phyloP scores from a whole-genome alignment of 2,113 vertebrate genomes.

The Notechis scutatus region DNA sequence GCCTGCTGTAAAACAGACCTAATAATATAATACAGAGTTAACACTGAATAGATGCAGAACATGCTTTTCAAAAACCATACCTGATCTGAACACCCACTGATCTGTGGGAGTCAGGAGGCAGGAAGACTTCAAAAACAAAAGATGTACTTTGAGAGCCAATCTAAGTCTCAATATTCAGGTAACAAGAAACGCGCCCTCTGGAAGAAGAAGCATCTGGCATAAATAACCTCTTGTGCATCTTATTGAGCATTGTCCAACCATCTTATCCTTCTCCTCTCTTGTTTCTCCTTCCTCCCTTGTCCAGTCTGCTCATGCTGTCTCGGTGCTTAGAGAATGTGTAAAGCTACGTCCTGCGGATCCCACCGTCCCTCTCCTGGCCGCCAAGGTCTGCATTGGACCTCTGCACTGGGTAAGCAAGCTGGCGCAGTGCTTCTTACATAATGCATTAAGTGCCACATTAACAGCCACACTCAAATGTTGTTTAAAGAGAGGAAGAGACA shows the following conservation, averaged over 20 bases:
- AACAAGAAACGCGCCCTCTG: not conserved
- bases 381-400: conserved; percentile 92
- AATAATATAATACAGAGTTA: not conserved
- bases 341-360: conserved; percentile 88
- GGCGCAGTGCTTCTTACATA: conserved; percentile 48
- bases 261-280: not conserved
- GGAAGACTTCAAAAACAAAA: not conserved
- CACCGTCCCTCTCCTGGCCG: conserved; percentile 86
- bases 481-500: conserved; percentile 22
- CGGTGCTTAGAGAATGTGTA: conserved; percentile 87
- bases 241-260: conserved; percentile 42
- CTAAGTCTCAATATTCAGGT: not conserved
- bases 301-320: conserved; percentile 89
- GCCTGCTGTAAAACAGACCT: not conserved
- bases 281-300: not conserved
- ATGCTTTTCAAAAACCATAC: not conserved
- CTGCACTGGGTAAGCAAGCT: conserved; percentile 89
- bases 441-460: conserved; percentile 30
- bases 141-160: not conserved
- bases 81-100: not conserved
- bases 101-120: not conserved
- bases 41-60: not conserved
- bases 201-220: not conserved
- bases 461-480: conserved; percentile 7
- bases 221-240: conserved; percentile 15